These are phyloP conservation scores for Conus betulinus DNA, from an alignment of 1,140 invertebrate genomes.

Conservation along the genomic window DNA sequence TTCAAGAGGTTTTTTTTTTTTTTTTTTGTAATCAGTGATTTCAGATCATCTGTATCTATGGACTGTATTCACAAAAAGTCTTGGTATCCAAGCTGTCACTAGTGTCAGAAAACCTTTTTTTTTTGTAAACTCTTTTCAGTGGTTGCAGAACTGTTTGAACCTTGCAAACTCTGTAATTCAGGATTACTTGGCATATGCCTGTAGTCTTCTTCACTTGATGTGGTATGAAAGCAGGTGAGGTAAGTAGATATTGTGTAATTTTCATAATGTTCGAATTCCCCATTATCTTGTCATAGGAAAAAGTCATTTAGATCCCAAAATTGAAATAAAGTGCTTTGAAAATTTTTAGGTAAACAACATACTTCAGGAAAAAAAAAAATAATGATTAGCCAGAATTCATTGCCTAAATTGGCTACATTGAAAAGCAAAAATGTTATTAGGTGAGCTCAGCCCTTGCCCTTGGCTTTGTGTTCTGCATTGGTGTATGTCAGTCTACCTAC, in stretches of 20 bases:
- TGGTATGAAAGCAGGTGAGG: background rate
- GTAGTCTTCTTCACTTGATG: background rate
- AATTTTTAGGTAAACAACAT: background rate
- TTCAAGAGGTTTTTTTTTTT: too few species aligned
- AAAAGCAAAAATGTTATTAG: background rate
- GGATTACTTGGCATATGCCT: background rate
- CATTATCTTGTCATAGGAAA: background rate
- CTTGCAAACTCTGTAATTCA: too few species aligned
- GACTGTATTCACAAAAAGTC: too few species aligned
- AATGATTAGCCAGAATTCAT: too few species aligned
- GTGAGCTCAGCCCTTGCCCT: background rate
- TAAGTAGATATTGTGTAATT: background rate
- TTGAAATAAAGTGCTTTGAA: background rate
- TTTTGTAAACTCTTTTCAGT: too few species aligned
- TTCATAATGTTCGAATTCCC: background rate
- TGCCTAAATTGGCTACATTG: too few species aligned
- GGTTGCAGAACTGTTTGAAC: too few species aligned
- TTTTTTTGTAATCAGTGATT: too few species aligned
- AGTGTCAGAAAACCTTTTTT: too few species aligned
- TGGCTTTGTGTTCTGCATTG: background rate
- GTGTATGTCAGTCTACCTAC: background rate
- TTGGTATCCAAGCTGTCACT: too few species aligned
- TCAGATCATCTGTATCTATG: too few species aligned
- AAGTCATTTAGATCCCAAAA: background rate
- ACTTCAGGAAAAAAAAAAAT: background rate